Conservation (phyloP, 2,113 vertebrate genomes). For the Ailuropoda melanoleuca region DNA sequence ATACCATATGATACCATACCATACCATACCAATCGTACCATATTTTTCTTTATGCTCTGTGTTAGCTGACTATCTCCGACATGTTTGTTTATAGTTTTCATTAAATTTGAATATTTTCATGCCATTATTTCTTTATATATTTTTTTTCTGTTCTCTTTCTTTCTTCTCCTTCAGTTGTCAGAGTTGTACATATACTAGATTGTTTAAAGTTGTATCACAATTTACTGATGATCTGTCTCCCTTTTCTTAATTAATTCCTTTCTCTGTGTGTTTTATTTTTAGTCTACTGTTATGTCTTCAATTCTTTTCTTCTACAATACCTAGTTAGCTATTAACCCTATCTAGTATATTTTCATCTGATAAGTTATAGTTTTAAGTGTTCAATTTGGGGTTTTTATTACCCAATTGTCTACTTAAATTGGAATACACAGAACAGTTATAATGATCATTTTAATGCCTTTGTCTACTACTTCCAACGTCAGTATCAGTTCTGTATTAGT, state of each 20-base stretch:
- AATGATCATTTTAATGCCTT: background rate
- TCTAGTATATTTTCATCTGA: background rate
- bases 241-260: background rate
- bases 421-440: background rate
- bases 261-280: background rate
- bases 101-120: background rate
- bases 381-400: background rate
- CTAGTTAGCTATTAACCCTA: background rate
- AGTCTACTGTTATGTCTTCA: background rate
- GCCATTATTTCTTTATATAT: background rate
- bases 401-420: background rate
- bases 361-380: background rate
- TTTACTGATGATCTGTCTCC: background rate
- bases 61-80: background rate
- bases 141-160: background rate
- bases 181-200: background rate
- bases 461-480: background rate
- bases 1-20: background rate
- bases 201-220: background rate
- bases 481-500: background rate
- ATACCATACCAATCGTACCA: background rate
- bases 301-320: background rate
- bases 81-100: background rate
- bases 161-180: background rate
- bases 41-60: background rate